Evolutionary conservation across 2,797 vertebrate species (phyloP).

Genomic region (Platalea minor): DNA sequence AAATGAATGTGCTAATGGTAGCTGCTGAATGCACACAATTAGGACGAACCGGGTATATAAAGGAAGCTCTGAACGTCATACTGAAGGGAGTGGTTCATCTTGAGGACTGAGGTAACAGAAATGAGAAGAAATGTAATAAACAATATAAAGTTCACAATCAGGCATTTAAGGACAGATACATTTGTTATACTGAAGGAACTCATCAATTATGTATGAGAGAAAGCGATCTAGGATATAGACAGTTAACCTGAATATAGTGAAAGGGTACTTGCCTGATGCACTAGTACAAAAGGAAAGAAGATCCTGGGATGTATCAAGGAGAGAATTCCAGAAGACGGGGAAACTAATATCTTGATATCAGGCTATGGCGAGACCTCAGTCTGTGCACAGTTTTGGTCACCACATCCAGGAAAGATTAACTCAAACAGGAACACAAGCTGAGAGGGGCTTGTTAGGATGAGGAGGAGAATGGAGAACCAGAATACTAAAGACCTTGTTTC

Average conservation of each 20-base stretch:
- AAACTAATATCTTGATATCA: neutral
- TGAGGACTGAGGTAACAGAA: neutral
- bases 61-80: neutral
- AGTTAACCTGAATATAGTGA: neutral
- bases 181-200: neutral
- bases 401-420: neutral
- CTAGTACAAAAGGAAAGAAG: neutral
- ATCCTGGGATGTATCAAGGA: neutral
- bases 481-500: neutral
- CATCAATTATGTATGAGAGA: neutral
- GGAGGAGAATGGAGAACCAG: neutral
- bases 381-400: neutral
- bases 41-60: neutral
- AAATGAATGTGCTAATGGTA: neutral
- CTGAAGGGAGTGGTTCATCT: neutral
- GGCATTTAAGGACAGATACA: neutral
- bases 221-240: neutral
- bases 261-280: neutral
- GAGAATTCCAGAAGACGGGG: neutral
- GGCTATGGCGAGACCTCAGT: neutral
- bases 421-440: neutral
- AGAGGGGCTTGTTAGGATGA: neutral
- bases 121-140: neutral
- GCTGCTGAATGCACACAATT: neutral
- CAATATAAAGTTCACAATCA: neutral